phyloP scores from a whole-genome alignment of 2,797 vertebrate species.

The Sebastes variabilis region DNA sequence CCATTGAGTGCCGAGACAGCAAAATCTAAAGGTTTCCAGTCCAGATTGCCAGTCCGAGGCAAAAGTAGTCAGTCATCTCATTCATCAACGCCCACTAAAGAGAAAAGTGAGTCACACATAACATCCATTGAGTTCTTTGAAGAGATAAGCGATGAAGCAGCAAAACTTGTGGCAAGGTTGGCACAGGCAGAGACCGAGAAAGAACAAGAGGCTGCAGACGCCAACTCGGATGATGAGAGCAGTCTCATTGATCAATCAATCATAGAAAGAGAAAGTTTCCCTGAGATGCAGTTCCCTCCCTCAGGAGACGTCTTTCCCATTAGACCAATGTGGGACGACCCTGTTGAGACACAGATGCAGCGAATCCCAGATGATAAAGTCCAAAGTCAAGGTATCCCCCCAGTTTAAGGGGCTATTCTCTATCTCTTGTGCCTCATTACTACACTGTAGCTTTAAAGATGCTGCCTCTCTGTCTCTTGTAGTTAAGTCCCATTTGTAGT shows the following conservation, averaged over 20 bases:
- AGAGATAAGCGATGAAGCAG: constrained; percentile 96
- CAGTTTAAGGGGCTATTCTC: constrained; percentile 89
- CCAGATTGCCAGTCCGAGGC: constrained; percentile 91
- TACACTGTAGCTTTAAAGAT: constrained; percentile 85
- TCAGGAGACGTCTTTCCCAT: constrained; percentile 97
- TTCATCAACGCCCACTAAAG: constrained; percentile 83
- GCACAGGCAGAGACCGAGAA: constrained; percentile 91
- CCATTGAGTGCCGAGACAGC: constrained; percentile 77
- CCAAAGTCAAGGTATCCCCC: constrained; percentile 97
- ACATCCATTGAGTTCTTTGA: constrained; percentile 94
- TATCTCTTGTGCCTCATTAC: constrained; percentile 89
- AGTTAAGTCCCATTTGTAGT: constrained; percentile 78
- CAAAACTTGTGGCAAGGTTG: constrained; percentile 94
- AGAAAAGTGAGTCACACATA: constrained; percentile 88
- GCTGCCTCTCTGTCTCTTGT: constrained; percentile 87
- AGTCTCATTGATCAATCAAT: constrained; percentile 93
- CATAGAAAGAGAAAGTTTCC: constrained; percentile 92
- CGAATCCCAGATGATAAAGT: constrained; percentile 98
- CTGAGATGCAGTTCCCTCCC: constrained; percentile 90
- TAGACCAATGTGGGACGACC: constrained; percentile 97
- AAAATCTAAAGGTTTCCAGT: constrained; percentile 89
- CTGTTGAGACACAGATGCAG: constrained; percentile 99
- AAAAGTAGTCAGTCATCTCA: constrained; percentile 78
- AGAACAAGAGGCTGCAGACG: constrained; percentile 76
- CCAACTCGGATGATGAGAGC: constrained; percentile 93